These are phyloP conservation scores for Trachythela sp. DNA, from an alignment of 64 coral and sea anemone species.

Conservation along the genomic window DNA sequence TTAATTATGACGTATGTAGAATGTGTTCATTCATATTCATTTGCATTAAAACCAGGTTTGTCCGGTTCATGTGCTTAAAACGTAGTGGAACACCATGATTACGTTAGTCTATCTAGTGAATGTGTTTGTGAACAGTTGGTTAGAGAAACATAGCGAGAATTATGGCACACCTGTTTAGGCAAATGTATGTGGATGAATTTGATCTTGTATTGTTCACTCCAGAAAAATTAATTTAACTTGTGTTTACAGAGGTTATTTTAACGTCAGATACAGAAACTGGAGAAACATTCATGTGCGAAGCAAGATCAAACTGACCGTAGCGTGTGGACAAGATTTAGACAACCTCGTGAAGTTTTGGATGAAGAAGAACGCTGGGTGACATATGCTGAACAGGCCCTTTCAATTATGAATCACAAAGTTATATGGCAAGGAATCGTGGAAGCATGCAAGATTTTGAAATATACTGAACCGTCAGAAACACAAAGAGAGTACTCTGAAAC, in stretches of 20 bases:
- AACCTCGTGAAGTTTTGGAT: constrained; percentile 2
- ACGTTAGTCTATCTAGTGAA: too few species aligned
- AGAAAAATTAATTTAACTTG: constrained; percentile 22
- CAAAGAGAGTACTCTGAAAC: constrained; percentile 26
- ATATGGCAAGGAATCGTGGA: constrained; percentile 21
- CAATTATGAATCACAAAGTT: constrained; percentile 13
- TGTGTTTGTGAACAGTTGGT: not conserved
- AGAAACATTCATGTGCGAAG: not conserved
- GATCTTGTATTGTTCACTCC: constrained; percentile 3
- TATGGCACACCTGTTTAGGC: constrained; percentile 29
- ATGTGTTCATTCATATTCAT: not conserved
- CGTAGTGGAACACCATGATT: not conserved
- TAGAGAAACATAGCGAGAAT: not conserved
- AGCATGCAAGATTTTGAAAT: constrained; percentile 32
- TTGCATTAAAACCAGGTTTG: constrained; percentile 14
- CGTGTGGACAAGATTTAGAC: not conserved
- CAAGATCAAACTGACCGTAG: constrained; percentile 15
- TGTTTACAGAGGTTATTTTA: constrained; percentile 34
- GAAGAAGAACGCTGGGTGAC: not conserved
- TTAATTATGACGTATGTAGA: too few species aligned
- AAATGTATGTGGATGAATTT: constrained; percentile 25
- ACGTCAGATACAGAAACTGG: constrained; percentile 18
- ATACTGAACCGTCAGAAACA: not conserved
- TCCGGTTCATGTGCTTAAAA: constrained; percentile 6
- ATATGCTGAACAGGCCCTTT: not conserved